Evolutionary conservation across 2,113 vertebrate genomes (phyloP), one percentile per base, ranked within the genome.

Genomic region (Pipra filicauda): DNA sequence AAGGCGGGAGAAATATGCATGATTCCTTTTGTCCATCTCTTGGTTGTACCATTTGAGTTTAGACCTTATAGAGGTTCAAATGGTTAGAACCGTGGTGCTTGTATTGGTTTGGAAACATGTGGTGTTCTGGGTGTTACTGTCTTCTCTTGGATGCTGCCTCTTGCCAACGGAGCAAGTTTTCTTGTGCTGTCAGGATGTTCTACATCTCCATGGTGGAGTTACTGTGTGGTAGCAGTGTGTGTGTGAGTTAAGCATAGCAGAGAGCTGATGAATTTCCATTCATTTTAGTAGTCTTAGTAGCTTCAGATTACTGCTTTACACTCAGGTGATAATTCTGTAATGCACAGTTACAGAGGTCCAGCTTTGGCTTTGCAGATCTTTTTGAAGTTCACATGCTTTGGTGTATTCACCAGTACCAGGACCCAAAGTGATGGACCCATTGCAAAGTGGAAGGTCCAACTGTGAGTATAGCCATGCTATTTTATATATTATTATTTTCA

Each of bases 391-490:
- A 7, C 7, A 5, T 46, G 17, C 20, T 61, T 69, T 3, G 16
- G 5, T 65, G 8, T 51, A 19, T 82, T 37, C 37, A 61, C 6
- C 22, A 16, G n/a, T 46, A 12, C 31, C 69, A 41, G 58, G 8
- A 57, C 12, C n/a, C 9, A 35, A 18, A 41, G 31, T 57, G 70
- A 37, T 2, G 6, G 46, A 37, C 17, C 19, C 44, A 41, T 62
- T 79, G 80, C 9, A 18, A 58, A 80, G n/a, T 37, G 37, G 37
- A 6, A 74, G 44, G 44, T 74, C 41, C 64, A 90, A 7, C n/a
- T 52, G 74, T 0, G 0, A 57, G 17, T 57, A 3, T 19, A 88
- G 44, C 22, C 6, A 2, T 66, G 35, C 41, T 88, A 4, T 83
- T 94, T 76, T 65, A 48, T 21, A 2, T 37, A 8, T 65, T 2